Conservation (phyloP, 2,797 vertebrate species). For the Novumbra hubbsi region DNA sequence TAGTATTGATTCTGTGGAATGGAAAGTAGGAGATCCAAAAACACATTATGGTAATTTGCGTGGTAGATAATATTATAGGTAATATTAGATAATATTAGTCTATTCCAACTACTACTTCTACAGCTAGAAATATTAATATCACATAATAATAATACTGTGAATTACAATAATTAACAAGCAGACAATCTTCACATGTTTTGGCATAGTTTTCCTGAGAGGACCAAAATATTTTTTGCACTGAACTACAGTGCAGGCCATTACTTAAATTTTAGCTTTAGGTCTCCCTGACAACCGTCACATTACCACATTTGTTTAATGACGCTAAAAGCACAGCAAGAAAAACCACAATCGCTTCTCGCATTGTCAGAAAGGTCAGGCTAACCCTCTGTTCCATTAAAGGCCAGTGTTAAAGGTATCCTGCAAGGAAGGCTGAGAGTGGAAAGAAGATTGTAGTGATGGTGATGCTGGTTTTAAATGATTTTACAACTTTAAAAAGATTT, state of each 20-base stretch:
- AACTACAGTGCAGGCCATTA: neutral
- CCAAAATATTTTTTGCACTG: neutral
- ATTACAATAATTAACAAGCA: neutral
- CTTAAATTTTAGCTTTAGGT: slow-evolving; percentile 4
- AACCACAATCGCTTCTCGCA: slow-evolving; percentile 11
- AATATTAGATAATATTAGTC: neutral
- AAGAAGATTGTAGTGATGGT: no score
- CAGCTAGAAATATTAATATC: neutral
- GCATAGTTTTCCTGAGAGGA: neutral
- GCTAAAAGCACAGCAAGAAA: slow-evolving; percentile 27
- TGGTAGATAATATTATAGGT: no score
- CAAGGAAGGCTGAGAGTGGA: slow-evolving; percentile 3
- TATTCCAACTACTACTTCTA: neutral
- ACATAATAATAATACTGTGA: neutral
- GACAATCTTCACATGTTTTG: neutral
- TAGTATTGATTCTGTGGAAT: no score
- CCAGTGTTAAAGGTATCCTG: slow-evolving; percentile 23
- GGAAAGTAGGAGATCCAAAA: neutral
- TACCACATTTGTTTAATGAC: slow-evolving; percentile 42
- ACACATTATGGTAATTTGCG: neutral
- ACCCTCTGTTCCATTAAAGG: slow-evolving; percentile 19
- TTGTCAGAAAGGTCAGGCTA: slow-evolving; percentile 33
- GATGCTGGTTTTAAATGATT: no score
- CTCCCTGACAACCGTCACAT: neutral
- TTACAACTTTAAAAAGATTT: no score